phyloP scores from a whole-genome alignment of 2,888 invertebrate genomes.

The Sinodicranocentrus sp. region DNA sequence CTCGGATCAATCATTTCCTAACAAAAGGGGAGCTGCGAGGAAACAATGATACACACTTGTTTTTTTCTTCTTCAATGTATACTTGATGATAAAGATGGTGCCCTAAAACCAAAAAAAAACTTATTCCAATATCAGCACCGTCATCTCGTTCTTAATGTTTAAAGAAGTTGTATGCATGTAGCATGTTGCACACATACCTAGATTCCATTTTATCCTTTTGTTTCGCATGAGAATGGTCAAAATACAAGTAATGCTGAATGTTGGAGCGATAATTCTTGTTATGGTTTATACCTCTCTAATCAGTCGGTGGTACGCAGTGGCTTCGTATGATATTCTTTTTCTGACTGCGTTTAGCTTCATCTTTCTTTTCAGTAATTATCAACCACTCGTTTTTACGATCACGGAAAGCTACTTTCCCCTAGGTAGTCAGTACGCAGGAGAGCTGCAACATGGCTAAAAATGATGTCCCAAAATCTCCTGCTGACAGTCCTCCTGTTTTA shows the following conservation, averaged over 20 bases:
- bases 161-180: no score
- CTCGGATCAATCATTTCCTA: conserved; percentile 61
- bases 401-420: conserved; percentile 38
- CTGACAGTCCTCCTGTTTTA: conserved; percentile 58
- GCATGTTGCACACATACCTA: no score
- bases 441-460: neutral
- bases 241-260: no score
- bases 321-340: conserved; percentile 16
- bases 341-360: neutral
- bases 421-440: neutral
- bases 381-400: conserved; percentile 39
- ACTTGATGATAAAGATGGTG: conserved; percentile 26
- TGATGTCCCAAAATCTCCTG: conserved; percentile 58
- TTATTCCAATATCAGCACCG: conserved; percentile 31
- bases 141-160: conserved; percentile 38
- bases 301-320: no score
- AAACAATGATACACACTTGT: conserved; percentile 53
- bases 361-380: conserved; percentile 38
- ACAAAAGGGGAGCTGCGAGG: conserved; percentile 55
- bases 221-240: no score
- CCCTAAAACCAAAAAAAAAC: conserved; percentile 52
- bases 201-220: no score
- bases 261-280: no score
- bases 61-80: conserved; percentile 1
- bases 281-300: no score